A percentile compares a stretch with the other conserved stretches of the same genome.
Conservation (phyloP, 1,140 invertebrate genomes). For the Lepeophtheirus salmonis region DNA sequence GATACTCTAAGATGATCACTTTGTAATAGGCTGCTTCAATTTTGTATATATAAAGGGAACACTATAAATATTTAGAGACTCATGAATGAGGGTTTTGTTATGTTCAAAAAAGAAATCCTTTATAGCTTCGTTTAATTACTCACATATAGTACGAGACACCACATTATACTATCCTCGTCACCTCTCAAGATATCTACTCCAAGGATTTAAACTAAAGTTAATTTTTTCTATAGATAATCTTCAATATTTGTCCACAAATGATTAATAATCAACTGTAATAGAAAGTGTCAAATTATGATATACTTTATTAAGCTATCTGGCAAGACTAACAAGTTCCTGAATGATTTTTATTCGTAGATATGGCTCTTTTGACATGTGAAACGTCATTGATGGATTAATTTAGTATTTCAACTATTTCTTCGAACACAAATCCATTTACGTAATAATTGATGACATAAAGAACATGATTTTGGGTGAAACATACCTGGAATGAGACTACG, state of each 20-base stretch:
- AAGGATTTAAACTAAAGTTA: too few relatives aligned
- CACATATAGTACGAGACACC: constrained; percentile 73
- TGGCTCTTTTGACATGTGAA: constrained; percentile 34
- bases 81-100: too few relatives aligned
- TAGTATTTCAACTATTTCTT: constrained; percentile 41
- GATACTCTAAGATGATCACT: background rate
- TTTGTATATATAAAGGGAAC: constrained; percentile 54
- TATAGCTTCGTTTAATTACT: constrained; percentile 67
- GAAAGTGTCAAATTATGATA: background rate
- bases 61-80: constrained; percentile 69
- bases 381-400: constrained; percentile 2
- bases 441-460: constrained; percentile 71
- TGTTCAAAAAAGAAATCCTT: constrained; percentile 75
- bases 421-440: constrained; percentile 67
- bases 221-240: background rate
- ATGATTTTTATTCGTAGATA: constrained; percentile 70
- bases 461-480: too few relatives aligned
- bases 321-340: constrained; percentile 60
- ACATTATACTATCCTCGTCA: constrained; percentile 36
- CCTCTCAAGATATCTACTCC: background rate
- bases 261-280: background rate
- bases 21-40: background rate
- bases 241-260: background rate
- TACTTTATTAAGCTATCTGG: background rate
- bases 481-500: constrained; percentile 34